These are phyloP conservation scores for Dicranocentrus wangi DNA, from an alignment of 2,888 invertebrate species.

Conservation along the genomic window DNA sequence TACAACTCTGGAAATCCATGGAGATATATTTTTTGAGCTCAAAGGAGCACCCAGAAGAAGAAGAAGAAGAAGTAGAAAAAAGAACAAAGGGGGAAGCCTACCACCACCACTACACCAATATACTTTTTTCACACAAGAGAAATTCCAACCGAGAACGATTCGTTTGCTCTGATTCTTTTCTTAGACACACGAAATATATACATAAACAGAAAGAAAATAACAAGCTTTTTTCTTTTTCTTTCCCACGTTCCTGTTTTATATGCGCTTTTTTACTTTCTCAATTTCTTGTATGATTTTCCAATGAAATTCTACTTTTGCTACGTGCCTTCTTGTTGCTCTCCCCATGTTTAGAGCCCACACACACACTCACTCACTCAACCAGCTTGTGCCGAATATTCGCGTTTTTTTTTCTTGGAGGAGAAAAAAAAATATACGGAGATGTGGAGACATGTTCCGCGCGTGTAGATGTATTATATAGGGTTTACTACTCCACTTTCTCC, in stretches of 20 bases:
- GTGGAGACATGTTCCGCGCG: too few relatives aligned
- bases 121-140: slow-evolving; percentile 9
- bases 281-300: slow-evolving; percentile 47
- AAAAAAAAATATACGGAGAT: too few relatives aligned
- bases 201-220: slow-evolving; percentile 31
- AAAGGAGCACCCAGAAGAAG: too few relatives aligned
- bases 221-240: slow-evolving; percentile 40
- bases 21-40: too few relatives aligned
- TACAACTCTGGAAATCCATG: too few relatives aligned
- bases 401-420: too few relatives aligned
- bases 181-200: not conserved
- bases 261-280: slow-evolving; percentile 49
- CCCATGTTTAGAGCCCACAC: too few relatives aligned
- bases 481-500: too few relatives aligned
- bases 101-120: not conserved
- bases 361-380: too few relatives aligned
- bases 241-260: slow-evolving; percentile 47
- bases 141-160: slow-evolving; percentile 41
- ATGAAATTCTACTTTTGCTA: slow-evolving; percentile 42
- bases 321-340: slow-evolving; percentile 40
- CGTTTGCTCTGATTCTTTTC: slow-evolving; percentile 34
- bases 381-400: too few relatives aligned
- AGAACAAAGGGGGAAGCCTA: slow-evolving; percentile 20
- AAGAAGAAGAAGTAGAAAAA: not conserved
- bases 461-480: too few relatives aligned